Percentiles rank a stretch among this genome's conserved stretches.
phyloP scores from a whole-genome alignment of 1,140 invertebrate genomes.

The Pseudobourletiella spinata region DNA sequence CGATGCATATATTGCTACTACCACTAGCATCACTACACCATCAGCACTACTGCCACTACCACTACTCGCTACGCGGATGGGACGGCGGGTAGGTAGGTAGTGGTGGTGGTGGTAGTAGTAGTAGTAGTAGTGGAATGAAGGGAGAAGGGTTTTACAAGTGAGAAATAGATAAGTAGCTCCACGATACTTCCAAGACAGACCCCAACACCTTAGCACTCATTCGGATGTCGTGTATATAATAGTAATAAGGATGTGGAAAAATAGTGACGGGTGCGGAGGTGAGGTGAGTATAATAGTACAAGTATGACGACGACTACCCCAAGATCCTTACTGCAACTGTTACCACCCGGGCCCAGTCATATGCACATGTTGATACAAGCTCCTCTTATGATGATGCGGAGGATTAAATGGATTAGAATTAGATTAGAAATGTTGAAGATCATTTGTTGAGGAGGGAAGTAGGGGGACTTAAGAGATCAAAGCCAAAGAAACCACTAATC shows the following conservation, averaged over 20 bases:
- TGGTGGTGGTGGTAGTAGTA: no score
- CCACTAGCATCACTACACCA: no score
- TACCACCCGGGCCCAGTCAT: no score
- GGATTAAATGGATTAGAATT: constrained; percentile 24
- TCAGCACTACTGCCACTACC: no score
- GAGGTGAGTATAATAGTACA: background rate
- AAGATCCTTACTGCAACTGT: background rate
- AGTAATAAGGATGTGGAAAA: background rate
- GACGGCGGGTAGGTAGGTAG: no score
- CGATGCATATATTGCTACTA: no score
- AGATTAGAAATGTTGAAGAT: constrained; percentile 24
- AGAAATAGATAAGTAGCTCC: constrained; percentile 13
- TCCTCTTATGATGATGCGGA: constrained; percentile 17
- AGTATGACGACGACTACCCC: no score
- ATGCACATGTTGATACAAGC: no score
- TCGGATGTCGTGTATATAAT: no score
- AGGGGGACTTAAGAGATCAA: constrained; percentile 33
- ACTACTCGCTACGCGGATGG: no score
- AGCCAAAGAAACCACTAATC: constrained; percentile 11
- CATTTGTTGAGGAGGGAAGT: constrained; percentile 27
- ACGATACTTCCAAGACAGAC: no score
- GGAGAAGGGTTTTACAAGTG: background rate
- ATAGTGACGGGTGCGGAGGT: constrained; percentile 3
- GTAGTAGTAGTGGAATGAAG: background rate
- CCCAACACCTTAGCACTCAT: no score